phyloP scores from a whole-genome alignment of 2,113 vertebrate species.

The Argyrosomus japonicus region DNA sequence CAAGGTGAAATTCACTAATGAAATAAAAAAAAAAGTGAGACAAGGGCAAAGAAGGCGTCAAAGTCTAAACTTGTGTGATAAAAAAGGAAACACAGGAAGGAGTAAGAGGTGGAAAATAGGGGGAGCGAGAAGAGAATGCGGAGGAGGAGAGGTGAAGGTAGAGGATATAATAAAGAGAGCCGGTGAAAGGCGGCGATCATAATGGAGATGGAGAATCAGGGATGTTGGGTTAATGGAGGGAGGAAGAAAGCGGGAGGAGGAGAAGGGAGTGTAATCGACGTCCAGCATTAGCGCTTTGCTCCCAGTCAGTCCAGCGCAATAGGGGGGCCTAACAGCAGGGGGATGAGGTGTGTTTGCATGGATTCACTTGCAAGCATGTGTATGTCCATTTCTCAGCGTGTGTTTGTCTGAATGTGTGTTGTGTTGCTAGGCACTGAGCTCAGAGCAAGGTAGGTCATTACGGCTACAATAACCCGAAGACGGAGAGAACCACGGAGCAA shows the following conservation, averaged over 20 bases:
- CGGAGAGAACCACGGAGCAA: constrained; percentile 55
- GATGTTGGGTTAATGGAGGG: constrained; percentile 72
- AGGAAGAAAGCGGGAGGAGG: constrained; percentile 62
- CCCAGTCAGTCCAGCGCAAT: constrained; percentile 51
- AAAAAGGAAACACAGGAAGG: constrained; percentile 5
- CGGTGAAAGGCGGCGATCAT: constrained; percentile 63
- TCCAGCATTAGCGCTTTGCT: constrained; percentile 63
- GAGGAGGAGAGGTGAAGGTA: constrained; percentile 43
- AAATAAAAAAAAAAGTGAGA: constrained; percentile 8
- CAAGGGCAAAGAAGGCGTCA: not conserved
- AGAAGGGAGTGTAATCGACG: constrained; percentile 62
- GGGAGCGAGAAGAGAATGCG: not conserved
- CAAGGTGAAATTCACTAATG: constrained; percentile 18
- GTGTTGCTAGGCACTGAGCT: constrained; percentile 58
- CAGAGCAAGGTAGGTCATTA: constrained; percentile 76
- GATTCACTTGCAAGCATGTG: constrained; percentile 23
- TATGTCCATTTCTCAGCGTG: constrained; percentile 9
- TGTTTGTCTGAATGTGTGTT: constrained; percentile 1
- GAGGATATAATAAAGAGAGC: constrained; percentile 63
- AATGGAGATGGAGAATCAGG: constrained; percentile 73
- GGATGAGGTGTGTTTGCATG: constrained; percentile 44
- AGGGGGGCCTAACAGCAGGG: constrained; percentile 49
- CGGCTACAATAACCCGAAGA: constrained; percentile 70
- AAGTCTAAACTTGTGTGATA: constrained; percentile 21
- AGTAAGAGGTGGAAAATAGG: constrained; percentile 18